These are phyloP conservation scores for Tylochromis polylepis DNA, from an alignment of 2,113 vertebrate genomes.

Conservation along the genomic window DNA sequence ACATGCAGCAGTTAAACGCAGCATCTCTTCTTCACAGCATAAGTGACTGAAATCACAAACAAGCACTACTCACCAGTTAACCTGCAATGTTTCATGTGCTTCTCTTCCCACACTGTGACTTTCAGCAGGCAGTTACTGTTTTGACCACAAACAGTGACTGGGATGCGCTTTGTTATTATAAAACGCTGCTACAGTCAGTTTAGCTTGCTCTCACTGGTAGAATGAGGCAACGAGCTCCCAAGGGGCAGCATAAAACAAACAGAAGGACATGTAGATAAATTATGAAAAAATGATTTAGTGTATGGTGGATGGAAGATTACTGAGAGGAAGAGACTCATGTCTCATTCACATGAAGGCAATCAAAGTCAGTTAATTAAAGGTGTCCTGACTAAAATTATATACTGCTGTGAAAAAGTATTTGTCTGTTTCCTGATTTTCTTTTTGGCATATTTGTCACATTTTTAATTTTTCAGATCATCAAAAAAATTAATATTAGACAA, in stretches of 20 bases:
- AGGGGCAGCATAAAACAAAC: constrained; percentile 15
- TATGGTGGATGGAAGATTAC: neutral
- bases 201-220: neutral
- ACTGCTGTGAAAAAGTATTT: neutral
- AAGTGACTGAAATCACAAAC: neutral
- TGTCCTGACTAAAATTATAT: neutral
- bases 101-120: neutral
- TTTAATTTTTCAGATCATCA: neutral
- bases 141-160: neutral
- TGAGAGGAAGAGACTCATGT: neutral
- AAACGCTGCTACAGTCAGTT: neutral
- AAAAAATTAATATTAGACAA: neutral
- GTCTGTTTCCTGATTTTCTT: too few relatives aligned
- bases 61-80: neutral
- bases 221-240: neutral
- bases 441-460: neutral
- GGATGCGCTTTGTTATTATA: neutral
- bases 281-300: neutral
- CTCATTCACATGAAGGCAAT: neutral
- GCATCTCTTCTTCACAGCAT: neutral
- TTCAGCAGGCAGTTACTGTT: neutral
- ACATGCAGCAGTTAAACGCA: neutral
- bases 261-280: neutral
- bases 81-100: neutral
- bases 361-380: neutral